A percentile compares a stretch with the other conserved stretches of the same genome.
Evolutionary conservation across 2,888 invertebrate genomes (phyloP).

Genomic region (Fabriciana adippe): DNA sequence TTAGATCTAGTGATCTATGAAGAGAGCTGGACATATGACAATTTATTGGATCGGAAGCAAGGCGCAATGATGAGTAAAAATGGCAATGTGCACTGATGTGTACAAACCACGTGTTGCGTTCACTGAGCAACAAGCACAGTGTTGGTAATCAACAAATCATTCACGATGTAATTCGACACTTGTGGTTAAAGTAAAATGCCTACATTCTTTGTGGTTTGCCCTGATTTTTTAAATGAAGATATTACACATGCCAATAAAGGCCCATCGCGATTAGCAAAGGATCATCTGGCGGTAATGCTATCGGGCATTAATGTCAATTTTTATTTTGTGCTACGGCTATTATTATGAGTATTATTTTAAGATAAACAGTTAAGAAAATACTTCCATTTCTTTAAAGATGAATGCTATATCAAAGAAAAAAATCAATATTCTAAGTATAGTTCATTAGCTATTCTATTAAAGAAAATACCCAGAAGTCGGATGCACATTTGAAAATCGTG

Average conservation of each 20-base stretch:
- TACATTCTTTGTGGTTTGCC: slow-evolving; percentile 34
- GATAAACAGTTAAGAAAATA: neutral
- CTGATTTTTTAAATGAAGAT: slow-evolving; percentile 29
- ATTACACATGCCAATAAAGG: slow-evolving; percentile 18
- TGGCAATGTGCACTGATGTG: slow-evolving; percentile 61
- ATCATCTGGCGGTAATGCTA: neutral
- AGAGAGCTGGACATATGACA: slow-evolving; percentile 48
- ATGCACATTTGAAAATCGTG: slow-evolving; percentile 66
- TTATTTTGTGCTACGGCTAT: too few relatives aligned
- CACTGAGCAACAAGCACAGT: slow-evolving; percentile 33
- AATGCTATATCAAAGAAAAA: neutral
- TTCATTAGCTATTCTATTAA: slow-evolving; percentile 28
- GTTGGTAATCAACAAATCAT: slow-evolving; percentile 37
- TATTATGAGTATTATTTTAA: too few relatives aligned
- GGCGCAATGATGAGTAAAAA: slow-evolving; percentile 64
- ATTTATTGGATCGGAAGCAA: slow-evolving; percentile 63
- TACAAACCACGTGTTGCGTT: slow-evolving; percentile 64
- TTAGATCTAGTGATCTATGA: slow-evolving; percentile 20
- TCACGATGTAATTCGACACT: slow-evolving; percentile 37
- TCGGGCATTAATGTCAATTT: neutral
- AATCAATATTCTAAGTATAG: slow-evolving; percentile 13
- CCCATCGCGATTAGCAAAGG: slow-evolving; percentile 5
- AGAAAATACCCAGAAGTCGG: slow-evolving; percentile 52
- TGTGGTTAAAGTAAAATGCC: slow-evolving; percentile 34
- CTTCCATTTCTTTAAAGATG: slow-evolving; percentile 1